Conservation (phyloP, 1,140 invertebrate species). For the Drosophila guanche region DNA sequence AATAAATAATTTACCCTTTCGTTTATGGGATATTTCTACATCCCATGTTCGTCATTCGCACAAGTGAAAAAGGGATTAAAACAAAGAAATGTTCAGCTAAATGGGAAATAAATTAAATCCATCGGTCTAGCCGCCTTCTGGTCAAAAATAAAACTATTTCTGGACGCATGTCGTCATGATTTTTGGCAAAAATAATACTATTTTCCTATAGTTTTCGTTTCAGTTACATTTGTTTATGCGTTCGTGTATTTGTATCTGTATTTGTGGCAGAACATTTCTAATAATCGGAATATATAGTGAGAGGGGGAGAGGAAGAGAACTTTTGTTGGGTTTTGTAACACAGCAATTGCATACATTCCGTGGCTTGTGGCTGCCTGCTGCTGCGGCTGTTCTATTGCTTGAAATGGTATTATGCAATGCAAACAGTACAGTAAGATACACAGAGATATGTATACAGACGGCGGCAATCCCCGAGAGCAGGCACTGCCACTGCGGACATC, state of each 20-base stretch:
- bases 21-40: no score
- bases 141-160: conserved; percentile 53
- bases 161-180: conserved; percentile 63
- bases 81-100: no score
- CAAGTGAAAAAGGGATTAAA: no score
- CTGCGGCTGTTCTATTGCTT: conserved; percentile 53
- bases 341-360: conserved; percentile 53
- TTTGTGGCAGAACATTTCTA: conserved; percentile 21
- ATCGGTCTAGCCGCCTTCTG: no score
- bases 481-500: conserved; percentile 50
- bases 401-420: conserved; percentile 79
- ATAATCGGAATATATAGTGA: conserved; percentile 2
- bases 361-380: conserved; percentile 20
- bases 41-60: no score
- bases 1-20: no score
- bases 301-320: not conserved
- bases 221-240: conserved; percentile 18
- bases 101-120: no score
- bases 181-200: conserved; percentile 38
- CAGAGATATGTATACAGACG: conserved; percentile 2
- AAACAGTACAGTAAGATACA: conserved; percentile 48
- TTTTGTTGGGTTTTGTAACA: no score
- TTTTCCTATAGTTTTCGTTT: conserved; percentile 32
- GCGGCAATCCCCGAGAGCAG: conserved; percentile 10
- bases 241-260: conserved; percentile 11